phyloP scores from a whole-genome alignment of 2,888 invertebrate genomes.

The Sinodicranocentrus sp. region DNA sequence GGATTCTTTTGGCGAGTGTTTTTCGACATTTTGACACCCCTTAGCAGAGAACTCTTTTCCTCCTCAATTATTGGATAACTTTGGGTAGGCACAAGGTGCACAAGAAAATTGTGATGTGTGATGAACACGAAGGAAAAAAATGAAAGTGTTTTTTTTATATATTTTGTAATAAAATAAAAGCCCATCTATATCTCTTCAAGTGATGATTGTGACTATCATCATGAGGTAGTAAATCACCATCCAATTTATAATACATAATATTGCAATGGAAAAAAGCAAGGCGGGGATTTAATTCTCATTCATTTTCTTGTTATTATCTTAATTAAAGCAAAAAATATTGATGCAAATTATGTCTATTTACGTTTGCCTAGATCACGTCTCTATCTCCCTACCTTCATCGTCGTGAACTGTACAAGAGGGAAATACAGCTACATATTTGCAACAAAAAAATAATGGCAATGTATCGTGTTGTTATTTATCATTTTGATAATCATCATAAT shows the following conservation, averaged over 20 bases:
- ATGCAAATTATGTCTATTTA: constrained; percentile 12
- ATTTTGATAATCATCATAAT: neutral
- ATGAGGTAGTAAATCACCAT: constrained; percentile 54
- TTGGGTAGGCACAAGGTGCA: too few relatives aligned
- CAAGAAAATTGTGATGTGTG: too few relatives aligned
- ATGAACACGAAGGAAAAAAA: neutral
- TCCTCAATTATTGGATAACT: too few relatives aligned
- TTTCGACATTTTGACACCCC: too few relatives aligned
- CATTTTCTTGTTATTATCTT: constrained; percentile 35
- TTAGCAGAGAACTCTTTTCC: too few relatives aligned
- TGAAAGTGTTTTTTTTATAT: neutral
- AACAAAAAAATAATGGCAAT: constrained; percentile 9
- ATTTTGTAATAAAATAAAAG: too few relatives aligned
- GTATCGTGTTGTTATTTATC: constrained; percentile 28
- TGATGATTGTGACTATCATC: too few relatives aligned
- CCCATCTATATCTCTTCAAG: too few relatives aligned
- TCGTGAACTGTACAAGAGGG: neutral
- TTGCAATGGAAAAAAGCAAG: neutral
- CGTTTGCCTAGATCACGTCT: neutral
- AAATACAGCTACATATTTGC: neutral
- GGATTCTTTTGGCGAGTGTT: too few relatives aligned
- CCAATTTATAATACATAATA: constrained; percentile 60
- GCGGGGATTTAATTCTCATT: neutral
- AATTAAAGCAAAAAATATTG: constrained; percentile 55
- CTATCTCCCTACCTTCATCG: neutral